phyloP scores from a whole-genome alignment of 2,797 vertebrate genomes.

The Syndactyla subalaris region DNA sequence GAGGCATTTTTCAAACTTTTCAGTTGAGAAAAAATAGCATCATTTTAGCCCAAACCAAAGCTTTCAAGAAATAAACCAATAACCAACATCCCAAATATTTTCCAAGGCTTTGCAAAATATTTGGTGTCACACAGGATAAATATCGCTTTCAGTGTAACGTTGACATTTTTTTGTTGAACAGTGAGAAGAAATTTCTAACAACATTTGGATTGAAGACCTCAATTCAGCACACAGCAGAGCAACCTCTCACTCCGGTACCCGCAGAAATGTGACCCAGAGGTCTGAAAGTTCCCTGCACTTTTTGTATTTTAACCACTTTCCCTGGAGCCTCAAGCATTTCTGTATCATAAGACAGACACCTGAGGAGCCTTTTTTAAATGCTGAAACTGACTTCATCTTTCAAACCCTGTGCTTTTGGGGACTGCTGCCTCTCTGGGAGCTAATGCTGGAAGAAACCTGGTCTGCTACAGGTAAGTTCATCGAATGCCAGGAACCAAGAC shows the following conservation, averaged over 20 bases:
- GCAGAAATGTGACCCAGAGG: background rate
- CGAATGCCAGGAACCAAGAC: background rate
- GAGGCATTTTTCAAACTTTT: background rate
- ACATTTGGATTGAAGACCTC: background rate
- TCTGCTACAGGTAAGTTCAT: background rate
- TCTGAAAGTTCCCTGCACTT: background rate
- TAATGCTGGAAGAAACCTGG: background rate
- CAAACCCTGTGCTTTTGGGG: background rate
- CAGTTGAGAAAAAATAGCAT: background rate
- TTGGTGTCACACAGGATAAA: background rate
- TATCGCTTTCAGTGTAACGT: rapidly evolving
- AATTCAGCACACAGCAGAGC: background rate
- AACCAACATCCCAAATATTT: background rate
- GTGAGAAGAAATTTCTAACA: constrained; percentile 14
- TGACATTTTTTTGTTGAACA: background rate
- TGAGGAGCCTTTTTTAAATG: background rate
- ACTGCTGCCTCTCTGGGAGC: background rate
- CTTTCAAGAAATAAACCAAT: background rate
- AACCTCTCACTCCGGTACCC: background rate
- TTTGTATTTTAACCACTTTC: background rate
- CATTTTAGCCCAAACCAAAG: background rate
- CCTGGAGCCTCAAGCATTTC: background rate
- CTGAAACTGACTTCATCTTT: background rate
- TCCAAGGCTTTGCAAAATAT: background rate
- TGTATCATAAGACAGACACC: background rate